Conservation (phyloP, 2,113 vertebrate genomes). For the Peromyscus maniculatus region DNA sequence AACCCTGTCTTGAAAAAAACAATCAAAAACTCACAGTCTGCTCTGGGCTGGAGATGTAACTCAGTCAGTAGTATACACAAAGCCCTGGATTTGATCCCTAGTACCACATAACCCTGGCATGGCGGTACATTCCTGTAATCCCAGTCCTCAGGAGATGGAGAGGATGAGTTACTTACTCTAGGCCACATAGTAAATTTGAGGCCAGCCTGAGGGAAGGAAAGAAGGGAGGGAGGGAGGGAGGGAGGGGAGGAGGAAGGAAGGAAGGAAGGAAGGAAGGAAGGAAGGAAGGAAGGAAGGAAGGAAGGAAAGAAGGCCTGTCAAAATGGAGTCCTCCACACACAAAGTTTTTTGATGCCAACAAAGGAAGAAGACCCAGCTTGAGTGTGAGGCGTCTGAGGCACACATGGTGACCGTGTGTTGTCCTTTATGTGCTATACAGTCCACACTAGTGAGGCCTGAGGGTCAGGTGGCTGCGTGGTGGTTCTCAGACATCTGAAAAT, state of each 20-base stretch:
- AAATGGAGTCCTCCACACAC: background rate
- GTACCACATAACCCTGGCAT: too few relatives aligned
- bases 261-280: background rate
- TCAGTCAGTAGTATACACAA: background rate
- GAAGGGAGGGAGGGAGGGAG: background rate
- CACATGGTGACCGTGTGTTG: background rate
- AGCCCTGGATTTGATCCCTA: background rate
- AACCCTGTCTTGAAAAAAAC: background rate
- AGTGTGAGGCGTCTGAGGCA: background rate
- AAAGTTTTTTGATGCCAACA: constrained; percentile 16
- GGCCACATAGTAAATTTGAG: background rate
- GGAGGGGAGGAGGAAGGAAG: background rate
- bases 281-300: fast-evolving
- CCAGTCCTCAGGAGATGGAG: background rate
- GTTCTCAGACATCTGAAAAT: constrained; percentile 69
- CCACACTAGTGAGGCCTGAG: constrained; percentile 30
- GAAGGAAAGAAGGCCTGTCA: background rate
- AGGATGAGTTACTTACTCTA: background rate
- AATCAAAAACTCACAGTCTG: background rate
- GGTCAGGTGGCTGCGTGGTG: constrained; percentile 20
- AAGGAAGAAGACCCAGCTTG: background rate
- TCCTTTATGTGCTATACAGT: background rate
- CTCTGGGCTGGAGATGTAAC: background rate
- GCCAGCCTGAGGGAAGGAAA: background rate
- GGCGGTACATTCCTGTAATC: background rate